Base-by-base conservation (phyloP, 2,797 vertebrate species). In the Philypnodon macrostomus region DNA sequence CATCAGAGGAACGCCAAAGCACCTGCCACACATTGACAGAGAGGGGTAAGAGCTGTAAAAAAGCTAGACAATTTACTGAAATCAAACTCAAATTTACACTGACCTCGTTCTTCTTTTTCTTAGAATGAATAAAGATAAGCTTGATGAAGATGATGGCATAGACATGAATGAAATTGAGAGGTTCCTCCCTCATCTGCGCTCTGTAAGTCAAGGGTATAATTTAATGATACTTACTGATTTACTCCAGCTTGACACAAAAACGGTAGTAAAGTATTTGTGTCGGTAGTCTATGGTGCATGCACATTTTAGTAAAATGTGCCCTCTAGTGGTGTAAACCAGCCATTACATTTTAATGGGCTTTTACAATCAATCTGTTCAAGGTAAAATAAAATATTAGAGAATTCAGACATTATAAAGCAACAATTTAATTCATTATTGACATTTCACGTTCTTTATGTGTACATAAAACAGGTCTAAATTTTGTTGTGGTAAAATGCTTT, bases 131-230 rank as follows among this genome's bases (percentile, higher is more conserved):
- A 97, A 95, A 81, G 91, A 88, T 59, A 94, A 89, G 30, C 89
- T 92, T 1, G 94, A 95, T 23, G 94, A 95, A 7, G 92, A 93
- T 10, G 93, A 95, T 0, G 78, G 91, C 29, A 95, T 98, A 65
- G 94, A 96, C 83, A 85, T 98, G 86, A 97, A 95, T 0, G 93
- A 95, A 84, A 94, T 98, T 9, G 94, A 96, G 77, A 94, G 92
- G 70, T 95, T 98, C 57, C 91, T 98, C 19, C 96, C 96, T 0
- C 87, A 90, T 58, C 90, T 96, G 81, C 71, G 67, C 46, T 91
- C 94, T 62, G 96, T 98, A 85, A 84, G 93, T 89, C 16, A n/a
- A 12, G 2, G 0, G 5, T 30, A n/a, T 35, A 19, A 44, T 31
- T 2, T 44, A 19, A 1, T 12, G 0, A 35, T 4, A 3, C 6